Percentiles rank a stretch among this genome's conserved stretches.
Conservation (phyloP, 2,113 vertebrate species). For the Cryptomyrus ogoouensis region DNA sequence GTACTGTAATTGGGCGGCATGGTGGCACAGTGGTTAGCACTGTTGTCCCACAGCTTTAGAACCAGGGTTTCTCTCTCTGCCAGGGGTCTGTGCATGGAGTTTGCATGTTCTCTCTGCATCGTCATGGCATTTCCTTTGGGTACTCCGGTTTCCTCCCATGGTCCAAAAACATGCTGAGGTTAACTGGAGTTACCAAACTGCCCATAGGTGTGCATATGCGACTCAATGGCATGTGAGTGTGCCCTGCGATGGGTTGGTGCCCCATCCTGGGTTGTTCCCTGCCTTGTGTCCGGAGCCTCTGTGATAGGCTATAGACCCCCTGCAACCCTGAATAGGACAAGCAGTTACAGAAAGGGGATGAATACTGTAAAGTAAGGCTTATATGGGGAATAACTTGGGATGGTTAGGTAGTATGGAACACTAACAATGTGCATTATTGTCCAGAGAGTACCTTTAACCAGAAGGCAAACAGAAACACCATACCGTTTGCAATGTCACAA, state of each 20-base stretch:
- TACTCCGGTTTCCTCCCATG: neutral
- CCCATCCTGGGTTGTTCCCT: neutral
- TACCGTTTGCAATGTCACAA: neutral
- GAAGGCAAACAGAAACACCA: neutral
- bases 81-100: neutral
- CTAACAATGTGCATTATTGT: neutral
- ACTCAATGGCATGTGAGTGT: neutral
- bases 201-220: neutral
- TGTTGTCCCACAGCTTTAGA: neutral
- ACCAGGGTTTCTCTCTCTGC: neutral
- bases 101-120: neutral
- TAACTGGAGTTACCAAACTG: neutral
- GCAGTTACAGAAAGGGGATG: neutral
- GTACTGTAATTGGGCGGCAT: neutral
- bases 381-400: neutral
- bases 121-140: neutral
- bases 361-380: neutral
- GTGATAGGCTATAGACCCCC: neutral
- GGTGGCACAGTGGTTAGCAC: neutral
- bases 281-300: neutral
- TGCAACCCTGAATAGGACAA: neutral
- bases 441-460: neutral
- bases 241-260: neutral
- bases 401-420: neutral
- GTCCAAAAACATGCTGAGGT: neutral